Evolutionary conservation across 2,113 vertebrate genomes (phyloP).

Genomic region (Clarias magur): DNA sequence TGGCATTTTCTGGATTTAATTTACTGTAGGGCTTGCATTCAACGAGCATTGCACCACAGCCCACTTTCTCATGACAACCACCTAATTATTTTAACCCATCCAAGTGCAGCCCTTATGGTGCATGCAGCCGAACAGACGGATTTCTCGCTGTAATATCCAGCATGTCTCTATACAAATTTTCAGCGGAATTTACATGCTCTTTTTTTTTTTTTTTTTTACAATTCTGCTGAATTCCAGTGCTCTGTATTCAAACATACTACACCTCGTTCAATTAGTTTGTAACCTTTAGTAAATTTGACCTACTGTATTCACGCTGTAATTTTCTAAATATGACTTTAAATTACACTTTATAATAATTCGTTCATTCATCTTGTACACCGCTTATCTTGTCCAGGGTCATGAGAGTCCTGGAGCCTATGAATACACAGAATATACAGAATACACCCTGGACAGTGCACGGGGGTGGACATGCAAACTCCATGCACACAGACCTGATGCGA

Average conservation of each 20-base stretch:
- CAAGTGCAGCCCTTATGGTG: conserved; percentile 40
- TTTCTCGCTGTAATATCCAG: neutral
- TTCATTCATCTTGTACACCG: no score
- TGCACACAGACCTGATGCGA: no score
- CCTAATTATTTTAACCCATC: conserved; percentile 55
- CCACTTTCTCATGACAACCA: conserved; percentile 49
- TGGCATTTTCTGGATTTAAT: conserved; percentile 59
- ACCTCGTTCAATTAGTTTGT: neutral
- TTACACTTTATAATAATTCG: neutral
- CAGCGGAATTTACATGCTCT: neutral
- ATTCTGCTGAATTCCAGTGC: neutral
- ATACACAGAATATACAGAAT: no score
- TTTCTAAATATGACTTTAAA: neutral
- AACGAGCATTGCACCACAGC: conserved; percentile 40
- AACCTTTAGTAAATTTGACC: neutral
- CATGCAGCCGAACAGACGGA: conserved; percentile 20
- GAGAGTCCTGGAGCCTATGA: no score
- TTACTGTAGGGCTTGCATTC: conserved; percentile 49
- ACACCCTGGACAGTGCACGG: no score
- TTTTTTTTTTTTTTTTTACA: neutral
- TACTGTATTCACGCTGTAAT: neutral
- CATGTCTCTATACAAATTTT: neutral
- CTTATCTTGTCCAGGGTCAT: no score
- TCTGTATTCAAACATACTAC: neutral
- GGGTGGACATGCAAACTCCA: no score